Evolutionary conservation across 2,797 vertebrate genomes (phyloP).

Genomic region (Myotis daubentonii): DNA sequence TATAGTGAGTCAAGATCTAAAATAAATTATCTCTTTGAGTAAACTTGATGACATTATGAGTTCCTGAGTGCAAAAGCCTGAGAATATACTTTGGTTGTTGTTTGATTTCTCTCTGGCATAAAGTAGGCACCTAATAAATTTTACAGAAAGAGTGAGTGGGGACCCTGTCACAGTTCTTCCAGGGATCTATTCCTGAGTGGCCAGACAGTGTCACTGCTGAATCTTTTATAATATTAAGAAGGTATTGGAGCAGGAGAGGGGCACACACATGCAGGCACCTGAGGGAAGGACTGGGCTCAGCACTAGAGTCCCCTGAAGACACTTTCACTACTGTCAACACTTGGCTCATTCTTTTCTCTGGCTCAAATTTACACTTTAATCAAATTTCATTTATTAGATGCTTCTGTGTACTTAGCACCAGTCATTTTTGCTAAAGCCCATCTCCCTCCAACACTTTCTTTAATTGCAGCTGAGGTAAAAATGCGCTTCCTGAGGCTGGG

Average conservation of each 20-base stretch:
- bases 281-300: not conserved
- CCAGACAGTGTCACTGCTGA: not conserved
- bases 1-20: not conserved
- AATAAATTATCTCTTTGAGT: not conserved
- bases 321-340: constrained; percentile 38
- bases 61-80: not conserved
- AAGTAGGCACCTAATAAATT: not conserved
- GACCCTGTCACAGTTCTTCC: not conserved
- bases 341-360: not conserved
- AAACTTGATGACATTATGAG: not conserved
- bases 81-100: not conserved
- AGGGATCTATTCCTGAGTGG: not conserved
- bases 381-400: constrained; percentile 41
- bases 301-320: not conserved
- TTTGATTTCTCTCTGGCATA: not conserved
- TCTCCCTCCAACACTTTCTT: constrained; percentile 45
- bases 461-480: not conserved
- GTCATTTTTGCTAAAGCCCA: constrained; percentile 32
- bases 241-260: not conserved
- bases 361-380: constrained; percentile 48
- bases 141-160: not conserved
- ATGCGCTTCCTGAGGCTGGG: not conserved
- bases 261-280: not conserved
- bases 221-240: not conserved
- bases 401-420: constrained; percentile 17